A percentile compares a stretch with the other conserved stretches of the same genome.
Evolutionary conservation across 2,888 invertebrate species (phyloP).

Genomic region (Drosophila limbata): DNA sequence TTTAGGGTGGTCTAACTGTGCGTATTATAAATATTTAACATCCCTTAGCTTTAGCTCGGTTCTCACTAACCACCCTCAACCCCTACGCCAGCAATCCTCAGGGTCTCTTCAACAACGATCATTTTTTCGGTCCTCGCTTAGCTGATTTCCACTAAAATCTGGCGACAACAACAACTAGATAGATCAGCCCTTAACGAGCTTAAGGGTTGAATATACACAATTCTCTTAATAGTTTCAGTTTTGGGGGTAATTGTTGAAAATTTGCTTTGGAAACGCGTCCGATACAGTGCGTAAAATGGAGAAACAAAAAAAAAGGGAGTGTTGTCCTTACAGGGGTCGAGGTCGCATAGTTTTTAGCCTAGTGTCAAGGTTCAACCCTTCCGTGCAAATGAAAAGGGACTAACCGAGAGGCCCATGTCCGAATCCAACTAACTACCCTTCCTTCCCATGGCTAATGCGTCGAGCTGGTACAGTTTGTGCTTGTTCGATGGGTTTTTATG

Average conservation of each 20-base stretch:
- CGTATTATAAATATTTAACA: no score
- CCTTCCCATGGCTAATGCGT: slow-evolving; percentile 16
- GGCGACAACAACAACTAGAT: slow-evolving; percentile 1
- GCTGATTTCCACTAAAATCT: slow-evolving; percentile 5
- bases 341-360: slow-evolving; percentile 12
- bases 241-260: slow-evolving; percentile 63
- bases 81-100: background rate
- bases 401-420: slow-evolving; percentile 8
- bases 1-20: background rate
- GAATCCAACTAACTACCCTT: slow-evolving; percentile 33
- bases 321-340: slow-evolving; percentile 23
- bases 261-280: slow-evolving; percentile 53
- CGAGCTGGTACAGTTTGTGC: slow-evolving; percentile 41
- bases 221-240: slow-evolving; percentile 31
- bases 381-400: background rate
- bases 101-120: slow-evolving; percentile 17
- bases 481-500: slow-evolving; percentile 15
- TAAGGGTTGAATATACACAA: slow-evolving; percentile 57
- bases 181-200: slow-evolving; percentile 57
- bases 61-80: slow-evolving; percentile 6
- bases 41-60: slow-evolving; percentile 1
- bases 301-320: slow-evolving; percentile 32
- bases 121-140: slow-evolving; percentile 20
- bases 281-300: slow-evolving; percentile 58
- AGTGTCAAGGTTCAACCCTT: slow-evolving; percentile 66